These are phyloP conservation scores for Pongo abelii DNA, from an alignment of 2,113 vertebrate genomes.

Conservation along the genomic window DNA sequence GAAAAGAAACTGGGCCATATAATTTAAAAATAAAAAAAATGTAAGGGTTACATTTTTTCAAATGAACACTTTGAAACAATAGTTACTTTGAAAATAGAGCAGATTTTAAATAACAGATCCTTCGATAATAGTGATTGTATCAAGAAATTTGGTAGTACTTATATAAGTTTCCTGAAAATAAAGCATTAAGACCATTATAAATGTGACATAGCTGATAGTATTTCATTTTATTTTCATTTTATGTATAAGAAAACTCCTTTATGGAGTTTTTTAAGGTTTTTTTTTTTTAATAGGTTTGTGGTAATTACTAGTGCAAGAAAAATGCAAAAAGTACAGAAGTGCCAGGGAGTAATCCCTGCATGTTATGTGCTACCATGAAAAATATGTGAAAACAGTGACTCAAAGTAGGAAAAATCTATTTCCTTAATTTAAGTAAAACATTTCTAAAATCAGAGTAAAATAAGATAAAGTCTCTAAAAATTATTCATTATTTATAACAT, in stretches of 20 bases:
- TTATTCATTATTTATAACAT: slow-evolving; percentile 19
- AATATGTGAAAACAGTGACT: slow-evolving; percentile 23
- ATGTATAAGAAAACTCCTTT: not conserved
- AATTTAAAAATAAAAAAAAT: not conserved
- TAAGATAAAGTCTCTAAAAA: not conserved
- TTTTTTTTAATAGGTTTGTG: not conserved
- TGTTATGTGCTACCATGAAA: not conserved
- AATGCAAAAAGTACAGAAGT: not conserved
- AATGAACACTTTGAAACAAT: slow-evolving; percentile 31
- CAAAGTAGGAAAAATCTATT: not conserved
- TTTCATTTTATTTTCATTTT: slow-evolving; percentile 35
- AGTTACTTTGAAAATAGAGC: not conserved
- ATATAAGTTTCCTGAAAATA: not conserved
- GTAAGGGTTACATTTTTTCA: slow-evolving; percentile 1
- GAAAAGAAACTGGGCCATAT: not conserved
- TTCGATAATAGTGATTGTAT: not conserved
- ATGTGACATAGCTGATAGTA: not conserved
- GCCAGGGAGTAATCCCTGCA: not conserved
- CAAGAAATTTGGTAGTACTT: slow-evolving; percentile 5
- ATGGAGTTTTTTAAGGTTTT: not conserved
- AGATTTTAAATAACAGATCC: not conserved
- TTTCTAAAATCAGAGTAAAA: slow-evolving; percentile 7
- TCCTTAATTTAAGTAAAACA: slow-evolving; percentile 33
- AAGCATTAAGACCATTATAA: not conserved
- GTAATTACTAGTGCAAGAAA: not conserved